These are phyloP conservation scores for Accipiter virgatus DNA, from an alignment of 2,113 vertebrate species.

Conservation along the genomic window DNA sequence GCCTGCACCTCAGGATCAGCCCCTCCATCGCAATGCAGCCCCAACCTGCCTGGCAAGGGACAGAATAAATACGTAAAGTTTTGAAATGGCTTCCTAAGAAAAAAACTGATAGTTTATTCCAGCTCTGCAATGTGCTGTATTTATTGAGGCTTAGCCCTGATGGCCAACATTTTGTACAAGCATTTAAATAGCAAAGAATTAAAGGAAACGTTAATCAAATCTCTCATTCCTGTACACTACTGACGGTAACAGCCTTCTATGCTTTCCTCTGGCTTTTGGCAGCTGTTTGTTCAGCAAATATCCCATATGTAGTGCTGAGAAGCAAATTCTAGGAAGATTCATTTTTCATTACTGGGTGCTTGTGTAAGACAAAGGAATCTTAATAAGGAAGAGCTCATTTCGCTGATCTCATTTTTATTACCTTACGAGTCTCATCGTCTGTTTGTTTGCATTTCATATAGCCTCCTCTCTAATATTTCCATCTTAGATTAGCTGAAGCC, in stretches of 20 bases:
- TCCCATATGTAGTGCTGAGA: not conserved
- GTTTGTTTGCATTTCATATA: slow-evolving; percentile 26
- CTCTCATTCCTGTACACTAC: not conserved
- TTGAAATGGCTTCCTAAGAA: not conserved
- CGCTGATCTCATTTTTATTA: slow-evolving; percentile 49
- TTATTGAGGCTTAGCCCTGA: not conserved
- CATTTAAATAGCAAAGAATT: slow-evolving; percentile 1
- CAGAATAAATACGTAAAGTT: not conserved
- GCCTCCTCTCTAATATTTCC: not conserved
- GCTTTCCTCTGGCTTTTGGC: slow-evolving; percentile 12
- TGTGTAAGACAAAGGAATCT: slow-evolving; percentile 50
- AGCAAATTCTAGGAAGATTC: not conserved
- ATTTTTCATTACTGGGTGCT: slow-evolving; percentile 43
- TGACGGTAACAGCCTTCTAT: not conserved
- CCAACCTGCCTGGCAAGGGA: not conserved
- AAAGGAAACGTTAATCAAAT: slow-evolving; percentile 2
- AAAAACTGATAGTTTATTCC: not conserved
- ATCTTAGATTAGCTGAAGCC: not conserved
- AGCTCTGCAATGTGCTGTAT: not conserved
- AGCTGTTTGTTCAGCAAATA: slow-evolving; percentile 56
- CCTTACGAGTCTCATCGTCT: not conserved
- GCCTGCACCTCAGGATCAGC: not conserved
- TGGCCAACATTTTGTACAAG: not conserved
- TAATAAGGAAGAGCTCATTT: slow-evolving; percentile 38
- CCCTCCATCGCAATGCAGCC: not conserved